Conservation (phyloP, 2,113 vertebrate genomes). For the Eublepharis macularius region DNA sequence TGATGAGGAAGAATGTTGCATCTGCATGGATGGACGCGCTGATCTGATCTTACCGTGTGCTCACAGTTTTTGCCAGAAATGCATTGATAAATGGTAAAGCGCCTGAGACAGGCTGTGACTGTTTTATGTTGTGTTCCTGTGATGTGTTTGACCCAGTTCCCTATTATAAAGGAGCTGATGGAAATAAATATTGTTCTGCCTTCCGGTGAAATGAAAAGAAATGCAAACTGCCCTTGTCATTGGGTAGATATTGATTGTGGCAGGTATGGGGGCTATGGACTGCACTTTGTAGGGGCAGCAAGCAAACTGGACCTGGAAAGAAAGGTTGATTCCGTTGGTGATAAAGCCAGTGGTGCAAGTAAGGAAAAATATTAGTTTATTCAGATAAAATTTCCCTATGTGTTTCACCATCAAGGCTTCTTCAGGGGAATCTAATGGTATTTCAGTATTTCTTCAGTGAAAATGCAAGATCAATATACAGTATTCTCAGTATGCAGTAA, state of each 20-base stretch:
- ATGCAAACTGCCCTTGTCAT: background rate
- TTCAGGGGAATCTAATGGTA: too few species aligned
- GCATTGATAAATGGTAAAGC: conserved; percentile 95
- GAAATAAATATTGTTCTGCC: background rate
- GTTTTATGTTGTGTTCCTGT: background rate
- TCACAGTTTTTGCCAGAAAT: conserved; percentile 99
- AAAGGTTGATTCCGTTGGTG: background rate
- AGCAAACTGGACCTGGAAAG: background rate
- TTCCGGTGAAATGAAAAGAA: background rate
- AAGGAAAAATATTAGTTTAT: too few species aligned
- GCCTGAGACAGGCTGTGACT: background rate
- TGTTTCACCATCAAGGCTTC: too few species aligned
- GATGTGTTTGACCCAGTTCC: background rate
- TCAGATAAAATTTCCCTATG: too few species aligned
- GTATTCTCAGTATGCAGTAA: background rate
- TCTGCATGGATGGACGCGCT: conserved; percentile 95
- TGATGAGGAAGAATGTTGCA: conserved; percentile 97
- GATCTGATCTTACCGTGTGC: conserved; percentile 95
- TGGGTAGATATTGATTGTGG: background rate
- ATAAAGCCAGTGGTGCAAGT: too few species aligned
- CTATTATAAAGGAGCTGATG: background rate
- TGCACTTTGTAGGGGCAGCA: background rate
- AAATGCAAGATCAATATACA: background rate
- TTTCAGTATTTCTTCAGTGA: too few species aligned
- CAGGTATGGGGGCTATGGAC: too few species aligned